phyloP scores from a whole-genome alignment of 2,113 vertebrate species.

The Ophiodon elongatus region DNA sequence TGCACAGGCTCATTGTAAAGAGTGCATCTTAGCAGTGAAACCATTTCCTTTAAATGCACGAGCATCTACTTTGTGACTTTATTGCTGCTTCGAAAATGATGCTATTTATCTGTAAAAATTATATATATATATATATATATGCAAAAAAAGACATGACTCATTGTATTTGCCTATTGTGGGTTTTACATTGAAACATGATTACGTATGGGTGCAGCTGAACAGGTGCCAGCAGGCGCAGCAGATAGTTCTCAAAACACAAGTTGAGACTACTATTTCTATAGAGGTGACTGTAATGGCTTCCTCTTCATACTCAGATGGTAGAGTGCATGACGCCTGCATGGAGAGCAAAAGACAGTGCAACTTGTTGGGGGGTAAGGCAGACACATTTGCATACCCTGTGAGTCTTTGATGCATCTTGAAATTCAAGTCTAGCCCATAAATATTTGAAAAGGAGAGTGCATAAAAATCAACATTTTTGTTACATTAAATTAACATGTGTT shows the following conservation, averaged over 20 bases:
- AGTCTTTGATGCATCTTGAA: slow-evolving; percentile 87
- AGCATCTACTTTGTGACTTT: background rate
- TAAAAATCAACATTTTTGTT: slow-evolving; percentile 91
- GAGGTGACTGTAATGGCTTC: slow-evolving; percentile 58
- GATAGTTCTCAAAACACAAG: slow-evolving; percentile 54
- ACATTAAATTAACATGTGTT: slow-evolving; percentile 91
- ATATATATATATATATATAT: no score
- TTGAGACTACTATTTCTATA: slow-evolving; percentile 46
- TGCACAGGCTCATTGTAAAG: background rate
- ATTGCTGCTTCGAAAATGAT: slow-evolving; percentile 26
- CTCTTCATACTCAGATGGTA: slow-evolving; percentile 52
- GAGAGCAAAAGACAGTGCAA: slow-evolving; percentile 77
- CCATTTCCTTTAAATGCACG: background rate
- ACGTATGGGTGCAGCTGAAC: slow-evolving; percentile 38
- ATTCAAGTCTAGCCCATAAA: slow-evolving; percentile 86
- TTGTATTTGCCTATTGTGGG: slow-evolving; percentile 12
- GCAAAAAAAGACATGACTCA: slow-evolving; percentile 18
- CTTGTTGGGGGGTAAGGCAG: slow-evolving; percentile 83
- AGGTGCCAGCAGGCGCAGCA: slow-evolving; percentile 21
- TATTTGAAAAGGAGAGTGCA: slow-evolving; percentile 87
- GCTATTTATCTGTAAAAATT: background rate
- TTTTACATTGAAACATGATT: slow-evolving; percentile 10
- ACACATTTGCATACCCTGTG: slow-evolving; percentile 84
- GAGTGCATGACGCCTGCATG: slow-evolving; percentile 31
- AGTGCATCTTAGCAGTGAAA: background rate